These are phyloP conservation scores for Lomographa bimaculata DNA, from an alignment of 2,888 invertebrate species.

Conservation along the genomic window DNA sequence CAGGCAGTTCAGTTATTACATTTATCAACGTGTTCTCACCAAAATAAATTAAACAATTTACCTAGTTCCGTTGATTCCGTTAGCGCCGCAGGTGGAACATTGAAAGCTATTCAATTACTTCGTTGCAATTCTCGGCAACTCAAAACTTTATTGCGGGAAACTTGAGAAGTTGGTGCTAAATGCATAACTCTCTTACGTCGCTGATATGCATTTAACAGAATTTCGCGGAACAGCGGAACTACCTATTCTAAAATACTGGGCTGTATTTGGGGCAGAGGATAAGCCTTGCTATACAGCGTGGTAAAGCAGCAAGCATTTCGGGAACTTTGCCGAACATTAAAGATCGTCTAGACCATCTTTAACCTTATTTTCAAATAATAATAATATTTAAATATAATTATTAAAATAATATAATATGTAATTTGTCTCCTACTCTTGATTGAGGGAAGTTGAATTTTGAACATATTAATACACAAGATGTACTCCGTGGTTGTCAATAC, in stretches of 20 bases:
- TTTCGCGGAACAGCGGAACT: slow-evolving; percentile 7
- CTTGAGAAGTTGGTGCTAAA: slow-evolving; percentile 7
- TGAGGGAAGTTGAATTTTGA: not conserved
- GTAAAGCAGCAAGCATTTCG: too few species aligned
- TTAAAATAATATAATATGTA: too few species aligned
- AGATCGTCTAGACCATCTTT: too few species aligned
- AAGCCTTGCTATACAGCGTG: too few species aligned
- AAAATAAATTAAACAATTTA: not conserved
- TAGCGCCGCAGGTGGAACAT: slow-evolving; percentile 4
- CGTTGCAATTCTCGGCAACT: slow-evolving; percentile 6
- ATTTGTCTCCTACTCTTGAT: not conserved
- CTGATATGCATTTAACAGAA: slow-evolving; percentile 6
- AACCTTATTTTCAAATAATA: too few species aligned
- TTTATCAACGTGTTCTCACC: too few species aligned
- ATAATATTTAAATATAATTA: too few species aligned
- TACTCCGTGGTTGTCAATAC: too few species aligned
- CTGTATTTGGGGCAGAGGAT: too few species aligned
- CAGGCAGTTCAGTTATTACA: too few species aligned
- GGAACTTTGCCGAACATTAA: too few species aligned
- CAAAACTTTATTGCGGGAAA: slow-evolving; percentile 5
- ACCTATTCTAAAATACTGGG: too few species aligned
- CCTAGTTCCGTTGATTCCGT: slow-evolving; percentile 2
- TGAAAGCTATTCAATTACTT: slow-evolving; percentile 14
- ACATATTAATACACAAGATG: not conserved
- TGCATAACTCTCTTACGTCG: slow-evolving; percentile 5